These are phyloP conservation scores for Streblospio benedicti DNA, from an alignment of 1,140 invertebrate genomes.

Conservation along the genomic window DNA sequence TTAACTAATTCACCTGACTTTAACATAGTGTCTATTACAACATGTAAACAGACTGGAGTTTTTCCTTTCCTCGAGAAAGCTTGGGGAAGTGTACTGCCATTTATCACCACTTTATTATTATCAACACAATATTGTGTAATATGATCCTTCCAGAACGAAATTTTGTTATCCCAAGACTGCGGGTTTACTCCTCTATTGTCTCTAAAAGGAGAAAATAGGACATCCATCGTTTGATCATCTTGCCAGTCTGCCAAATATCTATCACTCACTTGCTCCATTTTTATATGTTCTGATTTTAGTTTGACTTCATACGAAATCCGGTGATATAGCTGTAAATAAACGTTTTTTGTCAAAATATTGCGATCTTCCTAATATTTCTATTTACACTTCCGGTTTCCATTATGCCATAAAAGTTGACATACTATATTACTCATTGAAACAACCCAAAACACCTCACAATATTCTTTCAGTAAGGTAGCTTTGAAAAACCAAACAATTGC, in stretches of 20 bases:
- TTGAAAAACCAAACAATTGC: too few species aligned
- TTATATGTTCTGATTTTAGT: too few species aligned
- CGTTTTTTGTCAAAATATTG: too few species aligned
- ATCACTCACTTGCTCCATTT: too few species aligned
- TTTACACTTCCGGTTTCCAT: too few species aligned
- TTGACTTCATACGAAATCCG: too few species aligned
- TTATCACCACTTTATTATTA: slow-evolving; percentile 20
- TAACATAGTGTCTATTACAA: slow-evolving; percentile 30
- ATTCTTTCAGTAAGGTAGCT: too few species aligned
- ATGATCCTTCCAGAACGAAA: slow-evolving; percentile 32
- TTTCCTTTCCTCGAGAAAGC: slow-evolving; percentile 31
- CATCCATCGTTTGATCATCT: slow-evolving; percentile 34
- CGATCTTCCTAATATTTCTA: too few species aligned
- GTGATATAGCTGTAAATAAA: too few species aligned
- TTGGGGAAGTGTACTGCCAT: slow-evolving; percentile 18
- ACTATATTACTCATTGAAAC: too few species aligned
- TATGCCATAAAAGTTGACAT: too few species aligned
- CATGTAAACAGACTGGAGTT: slow-evolving; percentile 28
- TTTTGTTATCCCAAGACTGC: slow-evolving; percentile 34
- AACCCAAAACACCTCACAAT: too few species aligned
- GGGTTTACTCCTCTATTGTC: slow-evolving; percentile 32
- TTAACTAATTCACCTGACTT: slow-evolving; percentile 19
- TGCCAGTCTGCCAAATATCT: slow-evolving; percentile 6
- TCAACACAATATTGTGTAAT: slow-evolving; percentile 21
- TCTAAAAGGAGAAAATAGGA: slow-evolving; percentile 36